Evolutionary conservation across 2,888 invertebrate species (phyloP).

Genomic region (Galerucella pusilla): DNA sequence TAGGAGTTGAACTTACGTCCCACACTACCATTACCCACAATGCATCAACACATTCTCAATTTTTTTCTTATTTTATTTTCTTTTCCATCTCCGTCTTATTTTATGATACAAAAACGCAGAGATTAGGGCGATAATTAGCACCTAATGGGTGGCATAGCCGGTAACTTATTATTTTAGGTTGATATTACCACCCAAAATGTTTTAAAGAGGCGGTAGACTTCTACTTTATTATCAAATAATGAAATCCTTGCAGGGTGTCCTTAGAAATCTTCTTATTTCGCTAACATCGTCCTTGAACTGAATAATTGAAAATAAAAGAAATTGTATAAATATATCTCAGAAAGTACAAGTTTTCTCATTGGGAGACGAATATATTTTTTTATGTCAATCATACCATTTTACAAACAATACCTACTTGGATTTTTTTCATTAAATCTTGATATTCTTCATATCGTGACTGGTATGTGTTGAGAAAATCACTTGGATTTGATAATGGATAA

Average conservation of each 20-base stretch:
- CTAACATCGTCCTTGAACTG: too few relatives aligned
- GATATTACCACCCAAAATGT: constrained; percentile 14
- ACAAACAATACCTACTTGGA: too few relatives aligned
- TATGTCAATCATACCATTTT: too few relatives aligned
- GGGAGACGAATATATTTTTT: too few relatives aligned
- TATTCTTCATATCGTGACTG: too few relatives aligned
- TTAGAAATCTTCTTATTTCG: not conserved
- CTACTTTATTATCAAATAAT: constrained; percentile 4
- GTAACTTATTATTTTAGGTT: constrained; percentile 15
- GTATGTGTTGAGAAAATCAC: too few relatives aligned
- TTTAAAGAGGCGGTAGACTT: not conserved
- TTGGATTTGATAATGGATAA: too few relatives aligned
- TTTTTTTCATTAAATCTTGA: too few relatives aligned
- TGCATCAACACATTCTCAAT: constrained; percentile 34
- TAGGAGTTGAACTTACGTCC: constrained; percentile 32
- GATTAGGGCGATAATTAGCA: constrained; percentile 30
- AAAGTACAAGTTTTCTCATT: too few relatives aligned
- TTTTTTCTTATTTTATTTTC: constrained; percentile 17
- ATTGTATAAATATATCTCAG: too few relatives aligned
- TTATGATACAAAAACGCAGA: constrained; percentile 27
- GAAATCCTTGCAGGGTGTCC: not conserved
- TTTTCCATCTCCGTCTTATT: constrained; percentile 20
- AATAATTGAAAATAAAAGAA: too few relatives aligned
- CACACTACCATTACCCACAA: constrained; percentile 33
- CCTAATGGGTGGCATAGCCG: constrained; percentile 28